Conservation (phyloP, 2,888 invertebrate species). For the Spodoptera picta region DNA sequence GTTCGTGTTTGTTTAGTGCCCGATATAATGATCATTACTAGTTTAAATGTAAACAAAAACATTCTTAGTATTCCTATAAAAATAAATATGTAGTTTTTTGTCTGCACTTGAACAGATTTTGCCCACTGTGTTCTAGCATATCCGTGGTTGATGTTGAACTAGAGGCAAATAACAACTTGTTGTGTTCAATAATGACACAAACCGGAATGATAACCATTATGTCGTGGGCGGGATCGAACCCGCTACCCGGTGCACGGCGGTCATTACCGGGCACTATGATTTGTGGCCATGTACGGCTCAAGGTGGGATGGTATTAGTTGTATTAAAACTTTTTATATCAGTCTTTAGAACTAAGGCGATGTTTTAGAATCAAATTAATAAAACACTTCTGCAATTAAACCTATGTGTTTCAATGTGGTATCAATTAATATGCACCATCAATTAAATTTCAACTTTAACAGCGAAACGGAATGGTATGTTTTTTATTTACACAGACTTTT, state of each 20-base stretch:
- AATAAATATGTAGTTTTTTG: slow-evolving; percentile 4
- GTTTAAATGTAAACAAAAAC: no score
- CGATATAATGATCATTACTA: not conserved
- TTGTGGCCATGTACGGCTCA: slow-evolving; percentile 48
- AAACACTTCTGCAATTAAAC: no score
- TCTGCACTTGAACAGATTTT: not conserved
- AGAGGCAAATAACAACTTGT: slow-evolving; percentile 59
- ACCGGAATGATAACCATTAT: slow-evolving; percentile 65
- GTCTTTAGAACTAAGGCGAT: slow-evolving; percentile 10
- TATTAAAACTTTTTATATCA: slow-evolving; percentile 37
- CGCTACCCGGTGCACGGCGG: slow-evolving; percentile 57
- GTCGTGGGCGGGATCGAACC: slow-evolving; percentile 66
- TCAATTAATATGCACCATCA: no score
- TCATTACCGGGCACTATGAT: slow-evolving; percentile 58
- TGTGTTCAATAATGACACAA: slow-evolving; percentile 60
- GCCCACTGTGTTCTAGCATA: slow-evolving; percentile 40
- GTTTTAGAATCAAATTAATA: slow-evolving; percentile 4
- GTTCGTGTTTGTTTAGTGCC: not conserved
- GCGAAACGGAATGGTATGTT: no score
- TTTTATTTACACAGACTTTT: no score
- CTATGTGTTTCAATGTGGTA: no score
- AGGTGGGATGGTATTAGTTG: slow-evolving; percentile 50
- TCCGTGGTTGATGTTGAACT: slow-evolving; percentile 25
- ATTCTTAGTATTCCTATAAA: not conserved
- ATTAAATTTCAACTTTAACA: no score